A percentile compares a stretch with the other conserved stretches of the same genome.
Evolutionary conservation across 2,797 vertebrate species (phyloP).

Genomic region (Cichlasoma orientale): DNA sequence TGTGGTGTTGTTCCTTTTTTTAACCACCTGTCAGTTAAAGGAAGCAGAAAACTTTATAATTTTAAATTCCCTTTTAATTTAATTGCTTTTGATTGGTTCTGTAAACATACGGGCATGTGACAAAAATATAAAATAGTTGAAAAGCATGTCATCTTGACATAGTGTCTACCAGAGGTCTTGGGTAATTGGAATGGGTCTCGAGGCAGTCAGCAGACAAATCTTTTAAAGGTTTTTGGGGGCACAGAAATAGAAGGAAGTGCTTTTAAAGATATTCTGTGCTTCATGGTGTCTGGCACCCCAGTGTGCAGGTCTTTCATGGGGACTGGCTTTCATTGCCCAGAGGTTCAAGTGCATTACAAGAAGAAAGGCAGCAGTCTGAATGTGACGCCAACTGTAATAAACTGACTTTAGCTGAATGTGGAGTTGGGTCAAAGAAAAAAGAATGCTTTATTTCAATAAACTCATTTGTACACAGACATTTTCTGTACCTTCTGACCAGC

Average conservation of each 20-base stretch:
- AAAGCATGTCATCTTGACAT: background rate
- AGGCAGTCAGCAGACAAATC: background rate
- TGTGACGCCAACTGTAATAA: conserved; percentile 30
- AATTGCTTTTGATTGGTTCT: background rate
- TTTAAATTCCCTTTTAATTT: background rate
- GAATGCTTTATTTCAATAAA: conserved; percentile 47
- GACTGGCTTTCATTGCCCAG: conserved; percentile 12
- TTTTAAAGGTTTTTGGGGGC: conserved; percentile 4
- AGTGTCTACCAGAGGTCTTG: background rate
- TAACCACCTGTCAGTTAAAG: background rate
- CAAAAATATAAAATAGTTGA: background rate
- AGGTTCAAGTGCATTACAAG: conserved; percentile 26
- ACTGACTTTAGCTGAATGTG: conserved; percentile 19
- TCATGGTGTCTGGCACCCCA: conserved; percentile 15
- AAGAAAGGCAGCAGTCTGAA: conserved; percentile 37
- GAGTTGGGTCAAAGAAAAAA: background rate
- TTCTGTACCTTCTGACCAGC: conserved; percentile 21
- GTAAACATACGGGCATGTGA: background rate
- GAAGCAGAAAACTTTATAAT: no score
- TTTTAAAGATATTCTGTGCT: conserved; percentile 28
- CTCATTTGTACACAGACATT: conserved; percentile 33
- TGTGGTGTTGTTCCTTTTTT: background rate
- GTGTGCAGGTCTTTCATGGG: conserved; percentile 27
- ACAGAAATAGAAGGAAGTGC: background rate
- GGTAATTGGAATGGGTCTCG: conserved; percentile 10